phyloP scores from a whole-genome alignment of 2,888 invertebrate species.

The Phragmatobia fuliginosa region DNA sequence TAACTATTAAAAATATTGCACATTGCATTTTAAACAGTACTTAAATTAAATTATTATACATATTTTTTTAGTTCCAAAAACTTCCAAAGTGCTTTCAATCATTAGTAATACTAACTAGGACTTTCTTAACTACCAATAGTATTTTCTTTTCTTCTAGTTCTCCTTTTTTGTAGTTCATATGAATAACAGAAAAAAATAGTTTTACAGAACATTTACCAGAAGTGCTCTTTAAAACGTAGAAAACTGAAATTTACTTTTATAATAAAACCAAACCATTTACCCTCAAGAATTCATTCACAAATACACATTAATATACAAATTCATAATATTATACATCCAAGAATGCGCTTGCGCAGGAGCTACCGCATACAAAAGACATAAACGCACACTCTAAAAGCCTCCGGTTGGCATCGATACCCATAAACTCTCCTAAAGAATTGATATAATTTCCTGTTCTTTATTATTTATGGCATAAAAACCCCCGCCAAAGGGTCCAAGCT shows the following conservation, averaged over 20 bases:
- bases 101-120: background rate
- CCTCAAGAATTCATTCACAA: constrained; percentile 38
- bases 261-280: constrained; percentile 19
- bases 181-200: background rate
- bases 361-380: constrained; percentile 73
- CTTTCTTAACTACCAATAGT: background rate
- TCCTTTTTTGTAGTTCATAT: too few relatives aligned
- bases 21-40: too few relatives aligned
- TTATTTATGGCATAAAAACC: constrained; percentile 59
- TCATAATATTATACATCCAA: constrained; percentile 33
- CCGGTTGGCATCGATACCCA: constrained; percentile 33
- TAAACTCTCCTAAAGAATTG: constrained; percentile 43
- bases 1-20: too few relatives aligned
- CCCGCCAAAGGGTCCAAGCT: constrained; percentile 78
- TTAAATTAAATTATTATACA: too few relatives aligned
- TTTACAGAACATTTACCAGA: background rate
- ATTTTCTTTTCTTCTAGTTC: too few relatives aligned
- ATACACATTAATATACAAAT: constrained; percentile 31
- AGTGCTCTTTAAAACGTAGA: background rate
- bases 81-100: background rate
- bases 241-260: background rate
- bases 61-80: background rate
- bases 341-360: constrained; percentile 74
- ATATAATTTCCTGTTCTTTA: constrained; percentile 77
- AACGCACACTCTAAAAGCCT: constrained; percentile 67